Percentiles rank a stretch among this genome's conserved stretches.
Evolutionary conservation across 1,140 invertebrate species (phyloP).

Genomic region (Onthophagus taurus): DNA sequence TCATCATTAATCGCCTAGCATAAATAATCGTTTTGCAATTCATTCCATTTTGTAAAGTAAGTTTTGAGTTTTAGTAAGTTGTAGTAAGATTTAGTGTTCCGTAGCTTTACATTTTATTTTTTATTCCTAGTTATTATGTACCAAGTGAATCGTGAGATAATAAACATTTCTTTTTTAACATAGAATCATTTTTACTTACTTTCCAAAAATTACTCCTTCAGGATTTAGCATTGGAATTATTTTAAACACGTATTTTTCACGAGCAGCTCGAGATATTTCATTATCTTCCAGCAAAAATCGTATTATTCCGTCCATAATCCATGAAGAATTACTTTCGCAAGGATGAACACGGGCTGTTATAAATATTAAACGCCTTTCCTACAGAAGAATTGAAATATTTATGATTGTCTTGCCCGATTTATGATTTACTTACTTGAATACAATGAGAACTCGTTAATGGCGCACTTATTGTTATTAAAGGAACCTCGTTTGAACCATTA

Average conservation of each 20-base stretch:
- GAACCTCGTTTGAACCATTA: conserved; percentile 47
- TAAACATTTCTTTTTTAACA: no score
- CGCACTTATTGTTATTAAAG: conserved; percentile 74
- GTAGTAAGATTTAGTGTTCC: no score
- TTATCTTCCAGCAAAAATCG: conserved; percentile 53
- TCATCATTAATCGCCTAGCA: no score
- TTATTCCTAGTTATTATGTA: no score
- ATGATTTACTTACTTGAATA: no score
- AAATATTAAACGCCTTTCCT: conserved; percentile 63
- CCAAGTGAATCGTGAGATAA: no score
- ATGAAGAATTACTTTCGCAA: conserved; percentile 81
- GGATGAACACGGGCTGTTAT: conserved; percentile 78
- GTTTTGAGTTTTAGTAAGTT: no score
- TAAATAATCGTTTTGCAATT: no score
- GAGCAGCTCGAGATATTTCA: conserved; percentile 44
- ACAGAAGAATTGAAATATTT: conserved; percentile 10
- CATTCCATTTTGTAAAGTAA: conserved; percentile 10
- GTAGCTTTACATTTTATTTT: no score
- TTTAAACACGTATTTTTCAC: conserved; percentile 75
- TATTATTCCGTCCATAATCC: conserved; percentile 80
- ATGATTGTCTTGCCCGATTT: no score
- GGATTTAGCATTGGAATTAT: conserved; percentile 95
- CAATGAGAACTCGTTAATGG: conserved; percentile 33
- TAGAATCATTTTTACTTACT: no score
- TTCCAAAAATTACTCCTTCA: conserved; percentile 84